phyloP scores from a whole-genome alignment of 2,113 vertebrate species.

The Podocnemis expansa region DNA sequence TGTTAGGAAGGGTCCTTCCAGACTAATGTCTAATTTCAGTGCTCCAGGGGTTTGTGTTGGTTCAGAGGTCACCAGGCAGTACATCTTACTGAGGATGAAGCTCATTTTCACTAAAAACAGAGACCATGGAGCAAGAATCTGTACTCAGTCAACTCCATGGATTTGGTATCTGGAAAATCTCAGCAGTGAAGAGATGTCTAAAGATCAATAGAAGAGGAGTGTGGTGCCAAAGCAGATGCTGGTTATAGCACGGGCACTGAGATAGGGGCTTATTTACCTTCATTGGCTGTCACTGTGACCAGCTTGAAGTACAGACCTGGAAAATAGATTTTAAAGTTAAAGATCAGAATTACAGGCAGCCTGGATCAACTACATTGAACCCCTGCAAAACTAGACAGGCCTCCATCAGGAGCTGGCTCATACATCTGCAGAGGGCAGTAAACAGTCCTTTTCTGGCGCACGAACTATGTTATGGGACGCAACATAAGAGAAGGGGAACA shows the following conservation, averaged over 20 bases:
- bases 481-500: background rate
- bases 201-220: background rate
- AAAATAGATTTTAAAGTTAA: background rate
- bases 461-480: background rate
- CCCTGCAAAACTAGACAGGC: background rate
- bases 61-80: constrained; percentile 56
- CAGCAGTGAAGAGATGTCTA: background rate
- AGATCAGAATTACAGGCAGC: background rate
- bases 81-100: background rate
- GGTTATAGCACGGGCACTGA: fast-evolving
- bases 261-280: background rate
- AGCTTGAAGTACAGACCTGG: background rate
- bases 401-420: background rate
- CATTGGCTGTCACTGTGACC: fast-evolving
- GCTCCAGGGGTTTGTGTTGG: constrained; percentile 41
- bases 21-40: constrained; percentile 58
- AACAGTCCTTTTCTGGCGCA: background rate
- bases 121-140: background rate
- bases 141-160: background rate
- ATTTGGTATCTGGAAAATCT: constrained; percentile 31
- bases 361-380: background rate
- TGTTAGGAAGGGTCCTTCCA: constrained; percentile 36
- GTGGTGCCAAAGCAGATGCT: background rate
- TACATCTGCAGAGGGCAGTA: background rate
- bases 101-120: constrained; percentile 56